Evolutionary conservation across 2,113 vertebrate genomes (phyloP).

Genomic region (Corythornis cristatus): DNA sequence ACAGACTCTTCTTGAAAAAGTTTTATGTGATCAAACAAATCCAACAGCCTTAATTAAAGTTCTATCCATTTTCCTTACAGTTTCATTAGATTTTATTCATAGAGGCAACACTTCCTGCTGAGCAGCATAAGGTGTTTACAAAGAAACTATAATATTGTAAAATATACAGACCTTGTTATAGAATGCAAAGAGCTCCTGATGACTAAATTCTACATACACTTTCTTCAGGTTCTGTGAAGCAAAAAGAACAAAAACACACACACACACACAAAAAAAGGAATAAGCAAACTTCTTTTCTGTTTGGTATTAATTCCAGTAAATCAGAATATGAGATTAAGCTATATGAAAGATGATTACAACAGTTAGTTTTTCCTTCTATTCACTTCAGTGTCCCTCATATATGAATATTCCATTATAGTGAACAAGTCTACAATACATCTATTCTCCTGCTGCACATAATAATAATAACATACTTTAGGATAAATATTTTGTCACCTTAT

Average conservation of each 20-base stretch:
- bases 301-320: neutral
- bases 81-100: slow-evolving; percentile 58
- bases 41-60: slow-evolving; percentile 14
- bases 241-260: slow-evolving; percentile 35
- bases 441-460: neutral
- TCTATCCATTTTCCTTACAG: slow-evolving; percentile 3
- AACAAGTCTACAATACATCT: neutral
- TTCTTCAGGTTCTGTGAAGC: slow-evolving; percentile 85
- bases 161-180: slow-evolving; percentile 90
- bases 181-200: slow-evolving; percentile 93
- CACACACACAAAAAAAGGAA: neutral
- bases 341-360: neutral
- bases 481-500: slow-evolving; percentile 57
- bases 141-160: slow-evolving; percentile 39
- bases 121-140: slow-evolving; percentile 63
- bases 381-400: neutral
- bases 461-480: slow-evolving; percentile 29
- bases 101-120: slow-evolving; percentile 13
- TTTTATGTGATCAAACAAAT: slow-evolving; percentile 30
- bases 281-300: neutral
- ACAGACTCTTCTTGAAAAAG: neutral
- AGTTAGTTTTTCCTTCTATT: neutral
- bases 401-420: neutral
- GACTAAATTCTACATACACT: slow-evolving; percentile 90
- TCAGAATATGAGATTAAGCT: neutral